phyloP scores from a whole-genome alignment of 2,888 invertebrate genomes.

The Habrosyne pyritoides region DNA sequence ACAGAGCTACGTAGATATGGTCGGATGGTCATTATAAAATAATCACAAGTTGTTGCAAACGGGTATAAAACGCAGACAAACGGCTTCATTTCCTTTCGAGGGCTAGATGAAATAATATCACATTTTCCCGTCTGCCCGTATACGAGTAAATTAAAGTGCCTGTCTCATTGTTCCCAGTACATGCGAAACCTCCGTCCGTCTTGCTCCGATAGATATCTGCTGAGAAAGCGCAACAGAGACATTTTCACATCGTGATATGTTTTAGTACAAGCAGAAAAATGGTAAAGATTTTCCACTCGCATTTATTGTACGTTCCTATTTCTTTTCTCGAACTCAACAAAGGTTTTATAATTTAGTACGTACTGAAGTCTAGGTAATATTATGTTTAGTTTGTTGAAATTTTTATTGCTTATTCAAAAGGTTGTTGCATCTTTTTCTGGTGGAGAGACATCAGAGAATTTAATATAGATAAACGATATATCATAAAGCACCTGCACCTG shows the following conservation, averaged over 20 bases:
- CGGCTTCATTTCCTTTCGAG: constrained; percentile 24
- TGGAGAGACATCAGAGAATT: not conserved
- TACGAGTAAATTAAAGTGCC: constrained; percentile 50
- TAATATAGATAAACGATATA: constrained; percentile 53
- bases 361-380: not conserved
- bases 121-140: constrained; percentile 36
- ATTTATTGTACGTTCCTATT: not conserved
- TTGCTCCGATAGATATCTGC: constrained; percentile 64
- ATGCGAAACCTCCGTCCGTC: constrained; percentile 55
- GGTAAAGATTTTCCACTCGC: not conserved
- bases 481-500: constrained; percentile 66
- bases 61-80: constrained; percentile 27
- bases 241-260: constrained; percentile 10
- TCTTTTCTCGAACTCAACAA: not conserved
- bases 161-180: constrained; percentile 43
- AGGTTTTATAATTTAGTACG: constrained; percentile 18
- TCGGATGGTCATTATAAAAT: constrained; percentile 14
- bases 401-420: not conserved
- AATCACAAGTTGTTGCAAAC: constrained; percentile 8
- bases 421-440: not conserved
- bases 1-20: constrained; percentile 8
- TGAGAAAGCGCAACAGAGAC: constrained; percentile 44
- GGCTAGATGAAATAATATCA: constrained; percentile 33
- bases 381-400: not conserved
- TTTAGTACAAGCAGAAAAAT: constrained; percentile 2